Conservation (phyloP, 2,888 invertebrate species). For the Apoda limacodes region DNA sequence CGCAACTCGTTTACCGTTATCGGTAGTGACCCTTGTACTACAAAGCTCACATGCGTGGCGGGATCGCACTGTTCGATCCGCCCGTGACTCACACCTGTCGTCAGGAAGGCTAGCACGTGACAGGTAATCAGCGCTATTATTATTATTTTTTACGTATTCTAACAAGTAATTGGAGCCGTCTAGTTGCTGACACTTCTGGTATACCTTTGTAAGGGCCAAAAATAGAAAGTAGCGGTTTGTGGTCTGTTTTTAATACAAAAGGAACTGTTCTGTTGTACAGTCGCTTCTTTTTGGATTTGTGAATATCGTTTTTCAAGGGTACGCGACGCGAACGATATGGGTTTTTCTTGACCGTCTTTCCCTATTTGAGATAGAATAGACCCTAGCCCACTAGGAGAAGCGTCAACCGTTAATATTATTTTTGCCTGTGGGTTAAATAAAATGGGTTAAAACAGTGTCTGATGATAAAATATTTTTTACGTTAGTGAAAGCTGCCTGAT, state of each 20-base stretch:
- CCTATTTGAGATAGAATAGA: conserved; percentile 19
- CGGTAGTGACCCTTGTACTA: conserved; percentile 9
- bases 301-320: conserved; percentile 20
- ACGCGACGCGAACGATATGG: conserved; percentile 18
- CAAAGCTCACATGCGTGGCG: conserved; percentile 13
- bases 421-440: conserved; percentile 12
- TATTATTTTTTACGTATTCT: conserved; percentile 21
- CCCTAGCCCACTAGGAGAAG: conserved; percentile 18
- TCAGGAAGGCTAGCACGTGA: conserved; percentile 13
- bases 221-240: conserved; percentile 23
- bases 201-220: conserved; percentile 22
- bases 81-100: background rate
- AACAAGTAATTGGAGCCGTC: conserved; percentile 23
- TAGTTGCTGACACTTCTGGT: conserved; percentile 22
- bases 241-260: conserved; percentile 22
- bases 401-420: conserved; percentile 21
- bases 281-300: conserved; percentile 24
- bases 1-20: conserved; percentile 8
- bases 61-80: conserved; percentile 4
- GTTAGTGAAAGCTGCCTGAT: conserved; percentile 9
- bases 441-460: conserved; percentile 1
- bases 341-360: conserved; percentile 10
- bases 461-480: conserved; percentile 9
- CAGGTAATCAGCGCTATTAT: conserved; percentile 20
- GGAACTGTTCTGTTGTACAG: conserved; percentile 21